phyloP scores from a whole-genome alignment of 2,113 vertebrate genomes.

The Lepidothrix coronata region DNA sequence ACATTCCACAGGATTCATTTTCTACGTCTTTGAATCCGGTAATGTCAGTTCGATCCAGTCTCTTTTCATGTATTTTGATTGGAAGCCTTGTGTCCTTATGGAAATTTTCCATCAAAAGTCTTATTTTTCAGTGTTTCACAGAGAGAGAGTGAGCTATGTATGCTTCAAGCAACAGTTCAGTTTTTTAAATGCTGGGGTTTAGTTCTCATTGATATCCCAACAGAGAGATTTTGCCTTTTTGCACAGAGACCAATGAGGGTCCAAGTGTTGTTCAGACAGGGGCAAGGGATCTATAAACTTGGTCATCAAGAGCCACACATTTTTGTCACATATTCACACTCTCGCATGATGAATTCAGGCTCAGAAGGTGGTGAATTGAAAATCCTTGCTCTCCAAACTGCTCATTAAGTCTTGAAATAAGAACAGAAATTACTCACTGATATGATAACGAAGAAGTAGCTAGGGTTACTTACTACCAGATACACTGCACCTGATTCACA shows the following conservation, averaged over 20 bases:
- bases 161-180: background rate
- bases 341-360: background rate
- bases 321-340: background rate
- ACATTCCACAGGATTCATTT: background rate
- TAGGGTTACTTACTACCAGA: background rate
- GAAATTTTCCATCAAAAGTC: background rate
- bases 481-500: background rate
- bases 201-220: background rate
- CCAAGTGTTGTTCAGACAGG: background rate
- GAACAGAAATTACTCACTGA: background rate
- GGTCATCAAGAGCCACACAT: background rate
- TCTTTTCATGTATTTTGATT: background rate
- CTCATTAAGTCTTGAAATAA: background rate
- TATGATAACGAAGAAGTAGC: background rate
- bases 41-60: background rate
- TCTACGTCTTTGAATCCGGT: background rate
- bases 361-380: background rate
- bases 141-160: background rate
- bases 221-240: background rate
- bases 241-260: background rate
- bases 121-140: background rate
- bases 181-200: background rate
- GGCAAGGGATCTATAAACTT: background rate
- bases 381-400: background rate
- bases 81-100: background rate